Evolutionary conservation across 2,797 vertebrate species (phyloP), one percentile per base, ranked within the genome.

Genomic region (Paedocypris micromegethes): DNA sequence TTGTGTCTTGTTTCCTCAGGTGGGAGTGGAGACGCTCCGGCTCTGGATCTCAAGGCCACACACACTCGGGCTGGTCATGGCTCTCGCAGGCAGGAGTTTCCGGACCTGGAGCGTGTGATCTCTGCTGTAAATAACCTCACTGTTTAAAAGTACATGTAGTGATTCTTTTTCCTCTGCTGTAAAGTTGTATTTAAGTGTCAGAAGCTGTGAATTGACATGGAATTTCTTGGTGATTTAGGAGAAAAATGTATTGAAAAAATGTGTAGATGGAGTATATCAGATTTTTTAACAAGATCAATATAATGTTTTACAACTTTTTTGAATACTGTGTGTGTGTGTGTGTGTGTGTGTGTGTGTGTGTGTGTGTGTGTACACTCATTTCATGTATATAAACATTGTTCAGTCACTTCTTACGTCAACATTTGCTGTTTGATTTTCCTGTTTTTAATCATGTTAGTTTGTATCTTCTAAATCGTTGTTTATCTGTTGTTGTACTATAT

Each of bases 81-180:
- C n/a, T 38, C 49, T 68, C 38, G 5, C 41, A 37, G n/a, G 9
- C 1, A 23, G 51, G 51, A 49, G 52, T 63, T 70, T 63, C 52
- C 60, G 64, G 59, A 60, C 53, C 6, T 49, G 54, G 37, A 70
- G 51, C 9, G 9, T 53, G 49, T 54, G 57, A 68, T 64, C 45
- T 60, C 41, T 46, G 42, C 42, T 72, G 60, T 75, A 59, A 70
- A 74, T 66, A 63, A 64, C n/a, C 46, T 72, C 56, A 61, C 68
- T 40, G 37, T 67, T 55, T 67, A 58, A 58, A 67, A 50, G 47
- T 45, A 59, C 39, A 56, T 57, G 64, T 3, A 46, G 42, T 5
- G 50, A 68, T 48, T 38, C 62, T 70, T 56, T 49, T 38, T 41
- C 54, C 8, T 23, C 23, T 23, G 6, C 9, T 70, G 68, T 57